phyloP scores from a whole-genome alignment of 2,888 invertebrate species.

The Coenonympha glycerion region DNA sequence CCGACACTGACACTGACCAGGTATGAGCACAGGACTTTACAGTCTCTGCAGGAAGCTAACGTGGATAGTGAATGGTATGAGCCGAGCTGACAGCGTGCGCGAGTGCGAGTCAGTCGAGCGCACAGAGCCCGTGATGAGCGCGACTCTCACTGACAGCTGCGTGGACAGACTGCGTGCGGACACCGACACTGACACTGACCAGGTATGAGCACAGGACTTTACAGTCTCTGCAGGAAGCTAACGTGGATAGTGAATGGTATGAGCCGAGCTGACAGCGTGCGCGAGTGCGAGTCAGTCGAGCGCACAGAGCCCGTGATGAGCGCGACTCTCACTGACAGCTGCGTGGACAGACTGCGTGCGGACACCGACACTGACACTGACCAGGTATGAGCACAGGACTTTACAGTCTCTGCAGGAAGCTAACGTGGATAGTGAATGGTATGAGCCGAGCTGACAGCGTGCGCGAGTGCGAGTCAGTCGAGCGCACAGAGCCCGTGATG shows the following conservation, averaged over 20 bases:
- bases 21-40: too few species aligned
- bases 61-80: too few species aligned
- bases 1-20: conserved; percentile 29
- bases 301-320: conserved; percentile 34
- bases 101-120: neutral
- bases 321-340: conserved; percentile 57
- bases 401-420: too few species aligned
- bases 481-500: conserved; percentile 33
- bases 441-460: too few species aligned
- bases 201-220: too few species aligned
- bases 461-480: neutral
- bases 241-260: too few species aligned
- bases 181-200: conserved; percentile 28
- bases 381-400: conserved; percentile 28
- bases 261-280: too few species aligned
- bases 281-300: neutral
- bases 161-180: conserved; percentile 49
- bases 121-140: conserved; percentile 34
- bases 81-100: too few species aligned
- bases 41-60: too few species aligned
- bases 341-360: conserved; percentile 51
- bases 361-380: conserved; percentile 27
- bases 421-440: too few species aligned
- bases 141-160: conserved; percentile 59
- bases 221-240: too few species aligned